Evolutionary conservation across 2,113 vertebrate species (phyloP).

Genomic region (Colistium nudipinnis): DNA sequence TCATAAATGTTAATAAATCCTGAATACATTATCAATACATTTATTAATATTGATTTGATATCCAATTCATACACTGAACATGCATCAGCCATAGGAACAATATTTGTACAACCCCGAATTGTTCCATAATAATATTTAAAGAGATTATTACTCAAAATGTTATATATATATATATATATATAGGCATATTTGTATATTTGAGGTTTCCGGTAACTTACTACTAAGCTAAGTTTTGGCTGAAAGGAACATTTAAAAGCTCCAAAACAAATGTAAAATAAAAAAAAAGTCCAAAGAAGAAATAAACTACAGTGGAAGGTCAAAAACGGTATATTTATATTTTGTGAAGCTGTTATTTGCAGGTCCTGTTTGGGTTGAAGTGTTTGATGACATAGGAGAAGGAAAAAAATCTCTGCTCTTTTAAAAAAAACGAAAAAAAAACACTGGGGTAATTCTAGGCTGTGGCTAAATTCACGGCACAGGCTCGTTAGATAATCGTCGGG

Average conservation of each 20-base stretch:
- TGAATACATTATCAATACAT: too few relatives aligned
- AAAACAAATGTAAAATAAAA: too few relatives aligned
- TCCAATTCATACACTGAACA: too few relatives aligned
- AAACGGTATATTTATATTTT: neutral
- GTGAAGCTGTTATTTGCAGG: neutral
- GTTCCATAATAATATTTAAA: neutral
- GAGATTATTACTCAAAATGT: neutral
- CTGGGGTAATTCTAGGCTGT: constrained; percentile 14
- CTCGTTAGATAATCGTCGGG: constrained; percentile 43
- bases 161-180: too few relatives aligned
- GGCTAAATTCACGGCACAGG: constrained; percentile 4
- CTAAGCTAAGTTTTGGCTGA: too few relatives aligned
- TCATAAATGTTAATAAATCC: too few relatives aligned
- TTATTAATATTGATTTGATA: too few relatives aligned
- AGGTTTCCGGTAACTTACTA: too few relatives aligned
- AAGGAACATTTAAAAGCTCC: too few relatives aligned
- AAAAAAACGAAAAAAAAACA: constrained; percentile 36
- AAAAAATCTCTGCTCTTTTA: constrained; percentile 7
- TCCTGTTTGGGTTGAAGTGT: neutral
- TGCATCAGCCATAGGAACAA: too few relatives aligned
- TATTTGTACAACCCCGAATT: neutral
- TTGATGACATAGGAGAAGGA: constrained; percentile 22
- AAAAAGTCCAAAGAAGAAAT: neutral
- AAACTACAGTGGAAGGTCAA: too few relatives aligned
- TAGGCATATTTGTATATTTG: too few relatives aligned